Evolutionary conservation across 92 coral and sea anemone species (phyloP).

Genomic region (Epizoanthus stellaris): DNA sequence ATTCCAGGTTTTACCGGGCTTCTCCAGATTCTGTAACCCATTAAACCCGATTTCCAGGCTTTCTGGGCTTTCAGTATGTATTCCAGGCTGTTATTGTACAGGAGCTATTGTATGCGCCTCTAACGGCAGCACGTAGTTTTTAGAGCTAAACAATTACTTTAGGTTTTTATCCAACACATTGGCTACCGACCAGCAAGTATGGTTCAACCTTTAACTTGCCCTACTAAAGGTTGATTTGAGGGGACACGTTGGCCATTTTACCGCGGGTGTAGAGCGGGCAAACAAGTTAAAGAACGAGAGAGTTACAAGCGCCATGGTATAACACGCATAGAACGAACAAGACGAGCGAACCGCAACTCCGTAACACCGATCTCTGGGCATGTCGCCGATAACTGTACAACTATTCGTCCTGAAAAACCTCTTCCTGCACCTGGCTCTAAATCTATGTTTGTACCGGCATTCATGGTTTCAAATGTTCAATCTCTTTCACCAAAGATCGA

Average conservation of each 20-base stretch:
- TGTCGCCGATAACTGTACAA: constrained; percentile 16
- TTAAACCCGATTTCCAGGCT: too few species aligned
- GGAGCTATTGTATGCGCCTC: constrained; percentile 8
- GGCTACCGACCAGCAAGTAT: constrained; percentile 7
- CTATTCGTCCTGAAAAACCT: constrained; percentile 20
- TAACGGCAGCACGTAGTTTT: constrained; percentile 40
- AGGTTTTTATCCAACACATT: background rate
- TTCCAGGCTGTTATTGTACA: background rate
- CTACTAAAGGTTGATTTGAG: constrained; percentile 13
- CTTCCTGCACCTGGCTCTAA: constrained; percentile 25
- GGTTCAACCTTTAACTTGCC: constrained; percentile 21
- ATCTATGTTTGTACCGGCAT: constrained; percentile 4
- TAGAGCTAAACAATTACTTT: background rate
- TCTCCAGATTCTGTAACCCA: too few species aligned
- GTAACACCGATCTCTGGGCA: constrained; percentile 12
- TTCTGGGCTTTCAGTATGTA: too few species aligned
- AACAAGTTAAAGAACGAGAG: constrained; percentile 36
- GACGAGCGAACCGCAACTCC: constrained; percentile 7
- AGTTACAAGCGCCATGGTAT: constrained; percentile 36
- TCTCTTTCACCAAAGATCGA: constrained; percentile 14
- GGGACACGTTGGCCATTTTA: constrained; percentile 26
- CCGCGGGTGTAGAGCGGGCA: constrained; percentile 37
- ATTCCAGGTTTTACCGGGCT: too few species aligned
- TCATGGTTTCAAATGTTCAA: background rate
- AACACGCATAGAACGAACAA: constrained; percentile 26